phyloP scores from a whole-genome alignment of 2,113 vertebrate species.

The Erythrocebus patas region DNA sequence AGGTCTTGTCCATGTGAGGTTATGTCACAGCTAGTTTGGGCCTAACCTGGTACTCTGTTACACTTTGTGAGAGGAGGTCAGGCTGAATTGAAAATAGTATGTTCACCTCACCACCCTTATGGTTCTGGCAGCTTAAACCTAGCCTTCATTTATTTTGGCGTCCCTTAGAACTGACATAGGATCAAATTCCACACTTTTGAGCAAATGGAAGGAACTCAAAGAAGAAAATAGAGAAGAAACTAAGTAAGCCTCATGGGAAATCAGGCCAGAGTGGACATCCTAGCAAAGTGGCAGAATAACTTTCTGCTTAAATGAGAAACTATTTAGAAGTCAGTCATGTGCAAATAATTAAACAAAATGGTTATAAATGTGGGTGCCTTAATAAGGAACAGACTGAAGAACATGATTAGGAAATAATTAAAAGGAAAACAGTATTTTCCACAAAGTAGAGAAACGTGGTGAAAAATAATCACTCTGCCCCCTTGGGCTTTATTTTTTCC shows the following conservation, averaged over 20 bases:
- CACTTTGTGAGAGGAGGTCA: neutral
- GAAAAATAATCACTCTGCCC: conserved; percentile 56
- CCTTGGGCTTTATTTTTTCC: neutral
- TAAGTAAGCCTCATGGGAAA: conserved; percentile 71
- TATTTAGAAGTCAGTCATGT: conserved; percentile 66
- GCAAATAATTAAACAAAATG: conserved; percentile 61
- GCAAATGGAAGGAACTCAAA: neutral
- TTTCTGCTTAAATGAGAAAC: conserved; percentile 74
- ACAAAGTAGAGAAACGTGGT: neutral
- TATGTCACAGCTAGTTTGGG: neutral
- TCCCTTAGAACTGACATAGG: accelerated
- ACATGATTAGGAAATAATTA: conserved; percentile 79
- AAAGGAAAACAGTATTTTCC: conserved; percentile 61
- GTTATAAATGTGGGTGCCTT: conserved; percentile 62
- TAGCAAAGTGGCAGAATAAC: conserved; percentile 60
- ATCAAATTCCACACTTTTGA: neutral
- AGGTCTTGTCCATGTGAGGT: neutral
- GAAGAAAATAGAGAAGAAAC: neutral
- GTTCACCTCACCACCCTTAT: neutral
- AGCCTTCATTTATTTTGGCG: neutral
- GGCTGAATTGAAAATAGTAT: neutral
- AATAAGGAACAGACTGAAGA: conserved; percentile 65
- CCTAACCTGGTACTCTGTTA: neutral
- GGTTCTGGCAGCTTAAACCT: neutral
- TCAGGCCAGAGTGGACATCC: conserved; percentile 70